Percentiles rank a stretch among this genome's conserved stretches.
Conservation (phyloP, 2,888 invertebrate genomes). For the Pegoplata infirma region DNA sequence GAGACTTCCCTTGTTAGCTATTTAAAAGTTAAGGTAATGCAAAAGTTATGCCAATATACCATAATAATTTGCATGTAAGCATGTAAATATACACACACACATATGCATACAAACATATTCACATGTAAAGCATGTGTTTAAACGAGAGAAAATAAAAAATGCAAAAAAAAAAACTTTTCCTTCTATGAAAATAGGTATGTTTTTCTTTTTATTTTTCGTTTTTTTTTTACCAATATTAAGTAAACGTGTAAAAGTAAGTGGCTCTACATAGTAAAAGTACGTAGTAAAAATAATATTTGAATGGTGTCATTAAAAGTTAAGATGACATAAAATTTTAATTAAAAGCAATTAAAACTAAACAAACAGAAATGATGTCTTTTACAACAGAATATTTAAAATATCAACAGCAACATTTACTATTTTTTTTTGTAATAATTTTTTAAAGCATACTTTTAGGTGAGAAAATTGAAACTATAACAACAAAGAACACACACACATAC, state of each 20-base stretch:
- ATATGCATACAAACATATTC: background rate
- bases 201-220: too few relatives aligned
- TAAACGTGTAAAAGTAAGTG: slow-evolving; percentile 34
- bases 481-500: background rate
- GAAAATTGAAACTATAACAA: slow-evolving; percentile 18
- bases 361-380: slow-evolving; percentile 56
- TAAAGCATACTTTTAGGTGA: slow-evolving; percentile 41
- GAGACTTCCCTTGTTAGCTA: too few relatives aligned
- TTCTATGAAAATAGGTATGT: too few relatives aligned
- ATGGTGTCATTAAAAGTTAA: slow-evolving; percentile 62
- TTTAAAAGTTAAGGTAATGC: slow-evolving; percentile 59
- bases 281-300: slow-evolving; percentile 50
- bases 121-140: background rate
- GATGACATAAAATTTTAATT: slow-evolving; percentile 62
- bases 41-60: slow-evolving; percentile 58
- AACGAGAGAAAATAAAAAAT: background rate
- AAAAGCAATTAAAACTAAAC: slow-evolving; percentile 63
- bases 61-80: slow-evolving; percentile 52
- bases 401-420: slow-evolving; percentile 23
- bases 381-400: slow-evolving; percentile 36
- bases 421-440: too few relatives aligned
- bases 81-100: slow-evolving; percentile 21
- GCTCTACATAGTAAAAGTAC: background rate
- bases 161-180: too few relatives aligned
- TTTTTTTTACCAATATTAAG: slow-evolving; percentile 14